Base-by-base conservation (phyloP, 2,888 invertebrate genomes). In the Osmoderma eremita region DNA sequence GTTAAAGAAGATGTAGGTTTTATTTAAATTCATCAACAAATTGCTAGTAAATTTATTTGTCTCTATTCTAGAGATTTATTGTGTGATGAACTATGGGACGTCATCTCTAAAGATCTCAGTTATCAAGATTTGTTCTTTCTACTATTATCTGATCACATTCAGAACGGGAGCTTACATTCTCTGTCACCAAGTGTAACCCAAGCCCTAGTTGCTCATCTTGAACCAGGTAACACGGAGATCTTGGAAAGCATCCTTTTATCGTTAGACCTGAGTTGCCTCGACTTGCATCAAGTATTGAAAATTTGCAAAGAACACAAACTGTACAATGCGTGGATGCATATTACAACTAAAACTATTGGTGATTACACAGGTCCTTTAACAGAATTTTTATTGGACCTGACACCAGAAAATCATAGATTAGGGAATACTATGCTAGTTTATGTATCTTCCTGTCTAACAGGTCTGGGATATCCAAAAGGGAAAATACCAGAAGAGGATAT, bases 351-450 rank as follows among this genome's bases (percentile, higher is more conserved):
- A 76, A 93, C 91, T 8, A 86, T 94, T 78, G 83, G 82, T 48
- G 94, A 94, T 79, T 94, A 89, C 76, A 86, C 89, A 0, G 86
- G 89, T 18, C 92, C 93, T 0, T 80, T 94, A 66, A 90, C 89
- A 67, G 92, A 90, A 75, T 84, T 90, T 49, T 81, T 89, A 73
- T 84, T 85, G 0, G 82, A 86, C 69, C 76, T 89, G 45, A 82
- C 84, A 18, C 81, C 82, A 1, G 79, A 79, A 67, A 81, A 83
- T 68, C 81, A 89, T 72, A 85, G 85, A 75, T 84, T 94, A 49
- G 95, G 95, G 5, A 94, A 95, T 77, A 92, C 92, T 70, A 82
- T 95, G 71, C 82, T 96, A 58, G 93, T 95, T 1, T 95, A 95
- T 78, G 88, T 94, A 30, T 93, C 92, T 70, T 93, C 94, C 72